Base-by-base conservation (phyloP, 2,797 vertebrate species). In the Microctenopoma stevenorrisi region DNA sequence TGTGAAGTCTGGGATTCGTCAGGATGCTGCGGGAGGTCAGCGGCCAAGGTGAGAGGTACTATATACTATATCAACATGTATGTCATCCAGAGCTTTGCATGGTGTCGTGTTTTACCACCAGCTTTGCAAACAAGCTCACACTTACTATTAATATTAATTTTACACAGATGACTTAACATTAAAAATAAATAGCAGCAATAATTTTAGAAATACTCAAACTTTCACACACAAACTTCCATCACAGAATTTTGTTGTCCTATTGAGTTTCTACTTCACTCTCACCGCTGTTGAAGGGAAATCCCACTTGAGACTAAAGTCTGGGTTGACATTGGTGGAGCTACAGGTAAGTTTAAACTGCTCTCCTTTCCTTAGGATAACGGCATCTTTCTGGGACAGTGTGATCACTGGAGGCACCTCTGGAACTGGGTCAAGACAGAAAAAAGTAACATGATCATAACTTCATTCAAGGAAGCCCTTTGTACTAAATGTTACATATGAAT, bases 341-440 rank as follows among this genome's bases (percentile, higher is more conserved):
- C 98, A 99, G 0, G 69, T 94, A 25, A 97, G 91, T 66, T 95
- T 84, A 88, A 99, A 96, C 42, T 83, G 87, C 81, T 99, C 96
- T 38, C 95, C 96, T 81, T 93, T 93, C 81, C 94, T 96, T 68
- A 98, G 93, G 85, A 99, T 92, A 42, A 94, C 91, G 0, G 85
- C 85, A 18, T 93, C 95, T 53, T 79, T 87, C 86, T 95, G 94
- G 76, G 96, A 95, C 66, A 98, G 85, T 5, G 76, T 89, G 81
- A 98, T 89, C 43, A 82, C 70, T 0, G 97, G 97, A 22, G 91
- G 87, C 51, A 88, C 76, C 85, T 93, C 94, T 68, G 96, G 95
- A 81, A 95, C 98, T 99, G 77, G 50, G 94, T 90, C 28, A 73
- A 69, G 28, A 60, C 5, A 83, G 48, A 43, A 5, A 78, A 72